A percentile compares a stretch with the other conserved stretches of the same genome.
Evolutionary conservation across 2,888 invertebrate species (phyloP).

Genomic region (Sminthurinus aureus): DNA sequence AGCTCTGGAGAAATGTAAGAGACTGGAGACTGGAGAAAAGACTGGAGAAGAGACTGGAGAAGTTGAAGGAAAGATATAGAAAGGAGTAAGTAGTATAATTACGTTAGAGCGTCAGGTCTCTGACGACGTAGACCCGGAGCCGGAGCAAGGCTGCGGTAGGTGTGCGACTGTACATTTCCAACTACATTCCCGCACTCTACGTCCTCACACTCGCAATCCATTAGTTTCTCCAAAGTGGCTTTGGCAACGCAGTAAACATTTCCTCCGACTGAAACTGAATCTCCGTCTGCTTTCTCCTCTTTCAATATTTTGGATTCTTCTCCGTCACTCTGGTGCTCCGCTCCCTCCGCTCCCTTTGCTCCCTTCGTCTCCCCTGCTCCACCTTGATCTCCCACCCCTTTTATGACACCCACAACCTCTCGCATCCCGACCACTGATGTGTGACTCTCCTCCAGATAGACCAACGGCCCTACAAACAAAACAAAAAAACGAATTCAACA

Average conservation of each 20-base stretch:
- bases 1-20: neutral
- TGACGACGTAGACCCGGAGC: too few species aligned
- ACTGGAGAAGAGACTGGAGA: conserved; percentile 3
- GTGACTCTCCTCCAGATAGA: conserved; percentile 89
- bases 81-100: conserved; percentile 49
- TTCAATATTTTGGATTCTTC: neutral
- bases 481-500: neutral
- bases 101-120: conserved; percentile 49
- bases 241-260: conserved; percentile 57
- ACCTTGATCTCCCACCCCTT: conserved; percentile 17
- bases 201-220: conserved; percentile 45
- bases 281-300: conserved; percentile 21
- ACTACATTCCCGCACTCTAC: conserved; percentile 13
- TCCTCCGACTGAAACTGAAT: conserved; percentile 16
- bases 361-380: neutral
- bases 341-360: neutral
- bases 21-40: conserved; percentile 15
- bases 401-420: conserved; percentile 68
- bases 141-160: neutral
- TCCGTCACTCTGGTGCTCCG: neutral
- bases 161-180: conserved; percentile 5
- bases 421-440: conserved; percentile 95
- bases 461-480: conserved; percentile 70
- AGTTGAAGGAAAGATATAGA: neutral
- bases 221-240: conserved; percentile 53